A percentile compares a stretch with the other conserved stretches of the same genome.
Conservation (phyloP, 2,113 vertebrate genomes). For the Mixornis gularis region DNA sequence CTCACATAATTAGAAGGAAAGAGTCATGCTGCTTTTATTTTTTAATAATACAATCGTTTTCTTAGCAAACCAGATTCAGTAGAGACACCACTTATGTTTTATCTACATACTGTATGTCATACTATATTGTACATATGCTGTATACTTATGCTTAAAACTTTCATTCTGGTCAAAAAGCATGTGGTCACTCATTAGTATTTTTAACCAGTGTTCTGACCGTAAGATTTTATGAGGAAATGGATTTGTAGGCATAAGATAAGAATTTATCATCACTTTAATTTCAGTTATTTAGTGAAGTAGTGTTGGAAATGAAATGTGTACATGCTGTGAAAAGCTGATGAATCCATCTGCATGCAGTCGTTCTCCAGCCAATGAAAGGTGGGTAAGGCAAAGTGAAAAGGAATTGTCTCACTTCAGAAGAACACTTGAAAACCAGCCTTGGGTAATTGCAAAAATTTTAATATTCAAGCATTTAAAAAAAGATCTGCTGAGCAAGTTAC, state of each 20-base stretch:
- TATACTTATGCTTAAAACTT: background rate
- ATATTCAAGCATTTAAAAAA: background rate
- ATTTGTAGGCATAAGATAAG: background rate
- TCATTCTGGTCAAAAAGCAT: background rate
- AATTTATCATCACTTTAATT: slow-evolving; percentile 1
- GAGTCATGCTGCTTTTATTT: accelerated
- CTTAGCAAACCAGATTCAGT: background rate
- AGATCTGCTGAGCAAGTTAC: background rate
- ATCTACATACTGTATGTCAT: background rate
- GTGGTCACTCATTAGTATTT: background rate
- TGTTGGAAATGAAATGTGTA: background rate
- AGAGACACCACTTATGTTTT: background rate
- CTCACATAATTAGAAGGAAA: background rate
- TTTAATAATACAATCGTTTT: background rate
- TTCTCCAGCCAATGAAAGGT: background rate
- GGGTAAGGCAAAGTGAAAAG: background rate
- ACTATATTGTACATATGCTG: background rate
- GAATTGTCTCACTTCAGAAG: background rate
- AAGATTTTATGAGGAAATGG: background rate
- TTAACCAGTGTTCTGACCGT: background rate
- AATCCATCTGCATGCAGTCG: background rate
- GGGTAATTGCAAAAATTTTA: background rate
- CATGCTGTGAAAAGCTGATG: background rate
- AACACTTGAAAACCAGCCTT: background rate
- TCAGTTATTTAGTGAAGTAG: background rate